These are phyloP conservation scores for Augiades crinisus DNA, from an alignment of 2,888 invertebrate genomes.

Conservation along the genomic window DNA sequence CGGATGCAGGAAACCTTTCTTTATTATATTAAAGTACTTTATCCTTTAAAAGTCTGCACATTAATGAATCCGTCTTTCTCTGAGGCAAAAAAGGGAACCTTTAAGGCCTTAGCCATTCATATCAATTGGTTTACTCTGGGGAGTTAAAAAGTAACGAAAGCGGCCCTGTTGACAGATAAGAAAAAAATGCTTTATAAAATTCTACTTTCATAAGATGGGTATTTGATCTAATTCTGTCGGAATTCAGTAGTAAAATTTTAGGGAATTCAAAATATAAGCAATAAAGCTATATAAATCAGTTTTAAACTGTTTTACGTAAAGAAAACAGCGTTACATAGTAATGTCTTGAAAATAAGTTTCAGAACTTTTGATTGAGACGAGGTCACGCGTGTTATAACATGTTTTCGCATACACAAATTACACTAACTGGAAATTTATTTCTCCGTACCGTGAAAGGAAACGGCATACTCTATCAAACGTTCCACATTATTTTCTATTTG, in stretches of 20 bases:
- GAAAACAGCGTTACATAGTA: slow-evolving; percentile 16
- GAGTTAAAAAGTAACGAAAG: too few relatives aligned
- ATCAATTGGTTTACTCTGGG: too few relatives aligned
- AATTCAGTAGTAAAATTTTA: not conserved
- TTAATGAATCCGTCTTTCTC: too few relatives aligned
- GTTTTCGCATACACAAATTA: slow-evolving; percentile 24
- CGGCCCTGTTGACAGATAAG: slow-evolving; percentile 46
- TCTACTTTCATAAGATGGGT: slow-evolving; percentile 29
- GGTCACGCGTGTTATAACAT: slow-evolving; percentile 24
- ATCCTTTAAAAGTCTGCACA: too few relatives aligned
- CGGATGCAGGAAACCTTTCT: too few relatives aligned
- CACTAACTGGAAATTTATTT: slow-evolving; percentile 21
- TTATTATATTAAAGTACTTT: too few relatives aligned
- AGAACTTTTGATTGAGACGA: slow-evolving; percentile 21
- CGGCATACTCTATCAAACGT: slow-evolving; percentile 17
- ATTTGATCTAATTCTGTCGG: slow-evolving; percentile 1
- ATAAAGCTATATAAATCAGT: too few relatives aligned
- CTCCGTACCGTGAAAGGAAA: slow-evolving; percentile 18
- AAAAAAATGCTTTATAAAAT: slow-evolving; percentile 54
- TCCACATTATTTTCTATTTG: slow-evolving; percentile 10
- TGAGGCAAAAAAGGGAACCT: too few relatives aligned
- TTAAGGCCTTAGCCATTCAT: too few relatives aligned
- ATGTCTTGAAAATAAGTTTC: slow-evolving; percentile 19
- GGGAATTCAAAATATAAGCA: too few relatives aligned
- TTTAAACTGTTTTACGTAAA: slow-evolving; percentile 10